These are phyloP conservation scores for Tenebrio molitor DNA, from an alignment of 1,140 invertebrate species.

Conservation along the genomic window DNA sequence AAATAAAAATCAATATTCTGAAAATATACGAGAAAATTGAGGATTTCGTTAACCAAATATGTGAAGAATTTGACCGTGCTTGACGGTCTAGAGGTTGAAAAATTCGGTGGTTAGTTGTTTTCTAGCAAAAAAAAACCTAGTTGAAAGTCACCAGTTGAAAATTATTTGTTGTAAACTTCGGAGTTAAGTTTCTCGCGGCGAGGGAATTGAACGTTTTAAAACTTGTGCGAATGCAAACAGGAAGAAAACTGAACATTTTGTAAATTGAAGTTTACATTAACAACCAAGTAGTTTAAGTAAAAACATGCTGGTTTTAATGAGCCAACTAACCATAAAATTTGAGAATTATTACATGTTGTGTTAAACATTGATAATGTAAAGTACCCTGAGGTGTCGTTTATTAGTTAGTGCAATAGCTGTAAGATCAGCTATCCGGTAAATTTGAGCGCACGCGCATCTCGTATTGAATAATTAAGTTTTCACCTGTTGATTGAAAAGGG, in stretches of 20 bases:
- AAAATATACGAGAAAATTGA: too few species aligned
- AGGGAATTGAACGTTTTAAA: background rate
- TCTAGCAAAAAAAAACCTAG: too few species aligned
- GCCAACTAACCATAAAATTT: constrained; percentile 15
- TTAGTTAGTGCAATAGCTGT: constrained; percentile 7
- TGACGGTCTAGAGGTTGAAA: too few species aligned
- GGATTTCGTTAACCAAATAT: too few species aligned
- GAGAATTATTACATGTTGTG: background rate
- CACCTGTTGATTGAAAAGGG: constrained; percentile 33
- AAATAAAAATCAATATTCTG: too few species aligned
- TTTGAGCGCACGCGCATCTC: constrained; percentile 10
- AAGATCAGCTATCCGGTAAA: constrained; percentile 2
- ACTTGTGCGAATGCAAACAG: background rate
- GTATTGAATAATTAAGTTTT: constrained; percentile 31
- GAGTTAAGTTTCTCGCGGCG: background rate
- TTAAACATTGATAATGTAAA: background rate
- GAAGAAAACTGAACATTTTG: background rate
- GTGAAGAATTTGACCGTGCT: too few species aligned
- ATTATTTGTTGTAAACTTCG: background rate
- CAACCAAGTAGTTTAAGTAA: background rate
- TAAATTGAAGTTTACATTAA: constrained; percentile 4
- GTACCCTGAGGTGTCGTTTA: constrained; percentile 13
- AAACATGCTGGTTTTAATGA: background rate
- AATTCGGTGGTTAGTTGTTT: too few species aligned
- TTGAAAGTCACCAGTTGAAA: too few species aligned